phyloP scores from a whole-genome alignment of 2,797 vertebrate species.

The Halcyon badia region DNA sequence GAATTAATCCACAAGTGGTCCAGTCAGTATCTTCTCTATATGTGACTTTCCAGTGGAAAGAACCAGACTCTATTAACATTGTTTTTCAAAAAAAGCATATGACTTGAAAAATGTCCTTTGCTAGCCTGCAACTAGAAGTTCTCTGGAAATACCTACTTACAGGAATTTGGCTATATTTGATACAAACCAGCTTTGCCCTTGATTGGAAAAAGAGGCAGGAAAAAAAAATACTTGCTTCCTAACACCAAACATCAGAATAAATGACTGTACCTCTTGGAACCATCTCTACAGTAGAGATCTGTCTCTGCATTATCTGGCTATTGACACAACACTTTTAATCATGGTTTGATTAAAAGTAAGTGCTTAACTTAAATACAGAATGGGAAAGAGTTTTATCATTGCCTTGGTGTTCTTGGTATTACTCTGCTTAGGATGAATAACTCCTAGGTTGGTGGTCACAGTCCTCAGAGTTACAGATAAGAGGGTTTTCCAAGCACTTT shows the following conservation, averaged over 20 bases:
- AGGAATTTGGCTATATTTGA: background rate
- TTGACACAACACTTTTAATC: background rate
- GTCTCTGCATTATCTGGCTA: background rate
- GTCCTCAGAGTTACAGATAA: background rate
- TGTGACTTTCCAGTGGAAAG: background rate
- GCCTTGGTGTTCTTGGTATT: background rate
- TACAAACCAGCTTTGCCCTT: background rate
- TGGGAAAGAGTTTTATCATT: background rate
- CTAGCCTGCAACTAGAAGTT: background rate
- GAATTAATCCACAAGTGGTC: constrained; percentile 18
- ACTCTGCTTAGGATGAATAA: background rate
- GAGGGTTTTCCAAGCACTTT: background rate
- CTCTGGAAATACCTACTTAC: background rate
- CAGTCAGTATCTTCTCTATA: constrained; percentile 37
- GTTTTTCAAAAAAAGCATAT: background rate
- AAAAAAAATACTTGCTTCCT: background rate
- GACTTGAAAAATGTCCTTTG: background rate
- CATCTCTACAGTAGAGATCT: background rate
- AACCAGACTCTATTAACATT: constrained; percentile 10
- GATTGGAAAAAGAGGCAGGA: background rate
- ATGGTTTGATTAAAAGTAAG: background rate
- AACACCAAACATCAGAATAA: rapidly evolving
- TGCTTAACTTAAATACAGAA: background rate
- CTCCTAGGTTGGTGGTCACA: background rate
- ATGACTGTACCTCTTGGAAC: background rate